Evolutionary conservation across 92 coral and sea anemone species (phyloP), one percentile per base, ranked within the genome.

Genomic region (Palythoa grandiflora): DNA sequence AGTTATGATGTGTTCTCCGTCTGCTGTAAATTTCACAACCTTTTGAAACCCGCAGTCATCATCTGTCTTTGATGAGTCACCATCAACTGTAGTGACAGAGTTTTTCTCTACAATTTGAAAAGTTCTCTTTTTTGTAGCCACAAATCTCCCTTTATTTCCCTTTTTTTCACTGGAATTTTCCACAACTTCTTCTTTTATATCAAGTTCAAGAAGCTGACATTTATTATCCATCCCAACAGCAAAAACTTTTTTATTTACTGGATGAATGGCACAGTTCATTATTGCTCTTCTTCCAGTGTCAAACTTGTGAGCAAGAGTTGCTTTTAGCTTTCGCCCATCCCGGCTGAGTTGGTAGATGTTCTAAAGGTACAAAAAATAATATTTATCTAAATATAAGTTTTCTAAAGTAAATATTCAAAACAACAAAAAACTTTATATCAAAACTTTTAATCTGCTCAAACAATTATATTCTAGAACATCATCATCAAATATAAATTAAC

Each of bases 171-270:
- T 39, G 20, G 88, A 54, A 35, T 84, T 94, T 78, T 89, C 88
- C 6, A 91, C 89, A 40, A 81, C 36, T 90, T 95, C 98, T 85
- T 95, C 96, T 48, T 95, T 95, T 1, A 91, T 68, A 54, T 80
- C 94, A 6, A 95, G 72, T 86, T 94, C 95, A 19, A 97, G 85
- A 44, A 97, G 84, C 35, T 97, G 99, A 77, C 99, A 97, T 78
- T 95, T 96, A 83, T 97, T 97, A 35, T 97, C 99, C 95, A 95
- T 94, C 75, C 99, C 99, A 72, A 95, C 96, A 38, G 98, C 99
- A 9, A 97, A 52, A 6, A 89, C 78, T 78, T 95, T 95, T 44
- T 78, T 83, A 16, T 87, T 74, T 36, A 35, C 75, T 8, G 99
- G 99, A 57, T 97, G 96, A 39, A 95, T 89, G 15, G 98, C 97